Base-by-base conservation (phyloP, 2,113 vertebrate genomes). In the Scopus umbretta region DNA sequence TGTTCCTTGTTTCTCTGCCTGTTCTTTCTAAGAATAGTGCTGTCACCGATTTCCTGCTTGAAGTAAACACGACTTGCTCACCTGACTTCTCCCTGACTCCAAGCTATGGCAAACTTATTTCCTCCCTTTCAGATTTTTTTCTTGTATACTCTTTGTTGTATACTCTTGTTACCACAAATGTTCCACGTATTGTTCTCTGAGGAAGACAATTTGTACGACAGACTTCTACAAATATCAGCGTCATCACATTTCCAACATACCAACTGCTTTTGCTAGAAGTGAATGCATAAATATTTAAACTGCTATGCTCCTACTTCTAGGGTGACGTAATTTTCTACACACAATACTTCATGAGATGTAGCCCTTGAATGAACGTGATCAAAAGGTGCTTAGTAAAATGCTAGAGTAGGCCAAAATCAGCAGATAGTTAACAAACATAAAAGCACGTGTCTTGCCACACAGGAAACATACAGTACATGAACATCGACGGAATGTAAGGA, bases 21-120 rank as follows among this genome's bases (percentile, higher is more conserved):
- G 78, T 52, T 95, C 93, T 87, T 95, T 95, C 91, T 71, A 96
- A 82, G 81, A 95, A 94, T 71, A 94, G 90, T 49, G 45, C 76
- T 94, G 79, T 86, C 72, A 76, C n/a, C 1, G 5, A 71, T 91
- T 95, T 97, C 89, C 92, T 92, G 62, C 78, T 59, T 86, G 52
- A 95, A 95, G 79, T 93, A 96, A 97, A 94, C 70, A 91, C 25
- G 22, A 6, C 47, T 83, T 50, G 62, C 74, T 93, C 94, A 94
- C 94, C 93, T 95, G 81, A 95, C 91, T 94, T 86, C 79, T 90
- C 79, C 55, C 45, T 85, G 84, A 91, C 70, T 73, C 6, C 2
- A 82, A 85, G 56, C 72, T 40, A 56, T 10, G 14, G 42, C 52
- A 79, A 92, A 86, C 70, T 53, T 75, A 90, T 34, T 97, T 97